phyloP scores from a whole-genome alignment of 2,888 invertebrate genomes.

The Prionchulus punctatus region DNA sequence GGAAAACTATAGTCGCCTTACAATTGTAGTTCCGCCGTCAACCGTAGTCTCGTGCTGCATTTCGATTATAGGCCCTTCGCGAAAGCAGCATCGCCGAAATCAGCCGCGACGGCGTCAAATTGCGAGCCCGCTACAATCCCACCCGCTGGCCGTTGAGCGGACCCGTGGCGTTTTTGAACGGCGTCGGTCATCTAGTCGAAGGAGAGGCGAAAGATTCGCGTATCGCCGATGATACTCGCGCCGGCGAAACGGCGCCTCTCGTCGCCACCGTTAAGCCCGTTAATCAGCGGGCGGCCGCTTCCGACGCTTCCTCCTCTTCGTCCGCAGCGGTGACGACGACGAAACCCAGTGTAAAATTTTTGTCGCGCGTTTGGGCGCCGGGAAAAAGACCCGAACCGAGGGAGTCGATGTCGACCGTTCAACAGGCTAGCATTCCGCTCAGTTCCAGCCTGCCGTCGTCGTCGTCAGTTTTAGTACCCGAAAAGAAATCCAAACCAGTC shows the following conservation, averaged over 20 bases:
- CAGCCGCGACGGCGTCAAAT: slow-evolving; percentile 47
- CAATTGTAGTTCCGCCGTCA: background rate
- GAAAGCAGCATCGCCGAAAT: slow-evolving; percentile 72
- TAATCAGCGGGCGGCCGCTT: background rate
- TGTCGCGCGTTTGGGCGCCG: background rate
- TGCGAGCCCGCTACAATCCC: slow-evolving; percentile 47
- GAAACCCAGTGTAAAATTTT: background rate
- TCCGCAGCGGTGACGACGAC: background rate
- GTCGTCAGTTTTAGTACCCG: background rate
- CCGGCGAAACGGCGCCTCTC: background rate
- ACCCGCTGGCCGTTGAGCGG: slow-evolving; percentile 57
- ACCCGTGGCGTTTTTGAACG: background rate
- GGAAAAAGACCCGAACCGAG: background rate
- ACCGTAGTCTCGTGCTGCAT: background rate
- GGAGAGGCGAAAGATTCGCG: background rate
- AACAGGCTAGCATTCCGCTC: background rate
- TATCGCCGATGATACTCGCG: background rate
- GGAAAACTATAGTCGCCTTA: background rate
- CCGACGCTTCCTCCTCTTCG: background rate
- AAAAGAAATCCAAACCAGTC: background rate
- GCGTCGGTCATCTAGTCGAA: slow-evolving; percentile 11
- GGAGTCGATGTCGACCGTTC: background rate
- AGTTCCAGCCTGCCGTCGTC: background rate
- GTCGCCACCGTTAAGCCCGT: background rate
- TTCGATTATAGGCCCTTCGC: slow-evolving; percentile 44